These are phyloP conservation scores for Heptranchias perlo DNA, from an alignment of 2,113 vertebrate species.

Conservation along the genomic window DNA sequence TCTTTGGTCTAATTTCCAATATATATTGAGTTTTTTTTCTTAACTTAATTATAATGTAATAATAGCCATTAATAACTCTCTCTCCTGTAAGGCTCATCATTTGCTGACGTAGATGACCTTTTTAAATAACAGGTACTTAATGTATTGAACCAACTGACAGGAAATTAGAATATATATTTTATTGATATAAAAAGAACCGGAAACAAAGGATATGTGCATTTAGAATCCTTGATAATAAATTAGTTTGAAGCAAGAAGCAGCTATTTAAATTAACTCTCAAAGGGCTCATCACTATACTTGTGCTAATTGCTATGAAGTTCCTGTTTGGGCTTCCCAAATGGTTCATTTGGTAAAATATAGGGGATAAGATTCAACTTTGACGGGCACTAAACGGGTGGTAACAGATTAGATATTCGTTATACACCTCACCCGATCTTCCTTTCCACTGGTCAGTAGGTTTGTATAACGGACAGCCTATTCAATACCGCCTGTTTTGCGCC, in stretches of 20 bases:
- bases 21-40: background rate
- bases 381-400: background rate
- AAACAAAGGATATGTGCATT: background rate
- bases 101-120: background rate
- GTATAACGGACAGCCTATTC: background rate
- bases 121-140: background rate
- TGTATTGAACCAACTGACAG: background rate
- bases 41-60: background rate
- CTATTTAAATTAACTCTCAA: background rate
- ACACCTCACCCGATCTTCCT: too few species aligned
- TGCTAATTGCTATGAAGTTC: background rate
- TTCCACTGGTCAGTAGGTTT: background rate
- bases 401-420: too few species aligned
- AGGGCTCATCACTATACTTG: background rate
- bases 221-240: background rate
- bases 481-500: background rate
- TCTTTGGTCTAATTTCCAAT: background rate
- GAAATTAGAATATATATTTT: background rate
- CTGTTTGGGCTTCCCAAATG: background rate
- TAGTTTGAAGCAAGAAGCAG: background rate
- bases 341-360: background rate
- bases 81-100: background rate
- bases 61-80: background rate
- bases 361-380: background rate
- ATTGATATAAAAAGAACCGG: background rate